Evolutionary conservation across 1,140 invertebrate genomes (phyloP).

Genomic region (Grapholita molesta): DNA sequence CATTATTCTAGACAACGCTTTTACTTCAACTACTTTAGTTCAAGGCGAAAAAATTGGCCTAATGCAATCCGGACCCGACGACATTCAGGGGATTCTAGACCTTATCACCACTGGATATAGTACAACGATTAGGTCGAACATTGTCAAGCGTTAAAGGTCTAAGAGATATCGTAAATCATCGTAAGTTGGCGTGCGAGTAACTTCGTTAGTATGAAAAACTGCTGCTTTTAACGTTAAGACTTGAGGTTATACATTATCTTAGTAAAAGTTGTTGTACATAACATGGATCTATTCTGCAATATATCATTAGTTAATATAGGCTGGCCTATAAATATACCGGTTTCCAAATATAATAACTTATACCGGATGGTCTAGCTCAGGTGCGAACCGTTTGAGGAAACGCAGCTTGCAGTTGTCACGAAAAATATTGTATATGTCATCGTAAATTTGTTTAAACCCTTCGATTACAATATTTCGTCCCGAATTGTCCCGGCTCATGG

Average conservation of each 20-base stretch:
- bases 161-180: conserved; percentile 13
- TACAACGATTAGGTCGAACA: background rate
- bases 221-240: conserved; percentile 10
- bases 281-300: background rate
- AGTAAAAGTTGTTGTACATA: background rate
- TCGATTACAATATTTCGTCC: too few relatives aligned
- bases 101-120: background rate
- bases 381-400: too few relatives aligned
- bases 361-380: too few relatives aligned
- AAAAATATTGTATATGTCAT: too few relatives aligned
- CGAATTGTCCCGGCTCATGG: too few relatives aligned
- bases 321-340: too few relatives aligned
- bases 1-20: background rate
- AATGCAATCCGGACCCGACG: background rate
- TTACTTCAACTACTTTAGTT: conserved; percentile 2
- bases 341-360: too few relatives aligned
- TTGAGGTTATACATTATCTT: conserved; percentile 6
- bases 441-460: too few relatives aligned
- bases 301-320: too few relatives aligned
- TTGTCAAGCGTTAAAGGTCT: background rate
- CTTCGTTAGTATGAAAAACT: conserved; percentile 16
- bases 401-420: too few relatives aligned
- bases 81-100: background rate
- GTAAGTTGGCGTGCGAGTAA: conserved; percentile 8
- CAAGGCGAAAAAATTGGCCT: background rate